Conservation (phyloP, 2,113 vertebrate species). For the Calonectris borealis region DNA sequence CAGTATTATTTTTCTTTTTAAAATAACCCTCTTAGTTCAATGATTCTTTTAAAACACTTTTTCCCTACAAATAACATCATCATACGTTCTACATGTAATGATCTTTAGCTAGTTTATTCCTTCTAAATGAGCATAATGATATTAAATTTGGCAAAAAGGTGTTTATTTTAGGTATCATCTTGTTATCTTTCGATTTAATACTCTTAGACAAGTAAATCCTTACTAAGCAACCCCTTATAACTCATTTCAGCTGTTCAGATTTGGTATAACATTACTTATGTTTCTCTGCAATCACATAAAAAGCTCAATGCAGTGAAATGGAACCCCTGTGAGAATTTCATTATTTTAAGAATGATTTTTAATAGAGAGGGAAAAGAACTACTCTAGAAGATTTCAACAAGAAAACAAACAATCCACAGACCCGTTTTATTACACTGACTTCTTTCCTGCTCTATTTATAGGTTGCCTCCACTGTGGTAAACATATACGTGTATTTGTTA, state of each 20-base stretch:
- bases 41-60: not conserved
- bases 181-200: conserved; percentile 29
- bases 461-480: not conserved
- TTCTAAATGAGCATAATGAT: not conserved
- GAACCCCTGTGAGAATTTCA: not conserved
- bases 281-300: not conserved
- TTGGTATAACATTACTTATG: not conserved
- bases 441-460: conserved; percentile 5
- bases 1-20: not conserved
- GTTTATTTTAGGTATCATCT: conserved; percentile 17
- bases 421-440: not conserved
- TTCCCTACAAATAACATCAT: not conserved
- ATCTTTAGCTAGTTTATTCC: conserved; percentile 9
- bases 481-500: not conserved
- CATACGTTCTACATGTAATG: not conserved
- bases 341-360: not conserved
- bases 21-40: not conserved
- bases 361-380: not conserved
- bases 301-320: not conserved
- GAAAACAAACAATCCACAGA: not conserved
- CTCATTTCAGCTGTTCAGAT: not conserved
- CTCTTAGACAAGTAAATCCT: not conserved
- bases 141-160: not conserved
- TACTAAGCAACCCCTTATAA: not conserved
- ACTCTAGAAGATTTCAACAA: not conserved